A percentile compares a stretch with the other conserved stretches of the same genome.
Conservation (phyloP, 2,113 vertebrate genomes). For the Machaerirhynchus nigripectus region DNA sequence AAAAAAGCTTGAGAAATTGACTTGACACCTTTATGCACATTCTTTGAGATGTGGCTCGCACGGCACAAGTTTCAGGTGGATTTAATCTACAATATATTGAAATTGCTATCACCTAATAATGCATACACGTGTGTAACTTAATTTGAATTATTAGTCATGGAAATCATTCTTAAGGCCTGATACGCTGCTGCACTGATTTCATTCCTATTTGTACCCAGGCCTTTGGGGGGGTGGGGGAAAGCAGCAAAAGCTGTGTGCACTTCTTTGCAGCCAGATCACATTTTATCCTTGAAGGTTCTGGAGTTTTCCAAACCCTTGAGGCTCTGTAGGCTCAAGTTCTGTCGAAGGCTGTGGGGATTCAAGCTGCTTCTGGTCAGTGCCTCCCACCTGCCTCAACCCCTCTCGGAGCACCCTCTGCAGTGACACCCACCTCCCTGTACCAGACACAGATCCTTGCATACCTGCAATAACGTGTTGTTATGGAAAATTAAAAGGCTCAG, state of each 20-base stretch:
- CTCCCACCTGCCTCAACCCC: neutral
- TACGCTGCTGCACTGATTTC: neutral
- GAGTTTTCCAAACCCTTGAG: neutral
- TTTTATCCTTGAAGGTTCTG: neutral
- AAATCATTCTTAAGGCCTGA: neutral
- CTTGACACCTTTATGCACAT: neutral
- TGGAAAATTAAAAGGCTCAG: too few relatives aligned
- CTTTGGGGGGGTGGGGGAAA: fast-evolving
- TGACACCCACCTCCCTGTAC: fast-evolving
- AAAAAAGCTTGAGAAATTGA: neutral
- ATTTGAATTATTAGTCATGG: neutral
- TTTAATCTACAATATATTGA: neutral
- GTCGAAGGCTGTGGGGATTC: neutral
- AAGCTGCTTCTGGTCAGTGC: neutral
- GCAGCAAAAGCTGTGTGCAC: neutral
- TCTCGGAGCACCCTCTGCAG: neutral
- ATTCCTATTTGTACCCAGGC: neutral
- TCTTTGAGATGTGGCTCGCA: neutral
- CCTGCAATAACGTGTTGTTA: too few relatives aligned
- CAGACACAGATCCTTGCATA: fast-evolving
- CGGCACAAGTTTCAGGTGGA: neutral
- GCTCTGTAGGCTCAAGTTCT: neutral
- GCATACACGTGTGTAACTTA: neutral
- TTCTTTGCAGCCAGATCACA: neutral
- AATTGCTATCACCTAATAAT: neutral